These are phyloP conservation scores for Scomber colias DNA, from an alignment of 2,113 vertebrate genomes.

Conservation along the genomic window DNA sequence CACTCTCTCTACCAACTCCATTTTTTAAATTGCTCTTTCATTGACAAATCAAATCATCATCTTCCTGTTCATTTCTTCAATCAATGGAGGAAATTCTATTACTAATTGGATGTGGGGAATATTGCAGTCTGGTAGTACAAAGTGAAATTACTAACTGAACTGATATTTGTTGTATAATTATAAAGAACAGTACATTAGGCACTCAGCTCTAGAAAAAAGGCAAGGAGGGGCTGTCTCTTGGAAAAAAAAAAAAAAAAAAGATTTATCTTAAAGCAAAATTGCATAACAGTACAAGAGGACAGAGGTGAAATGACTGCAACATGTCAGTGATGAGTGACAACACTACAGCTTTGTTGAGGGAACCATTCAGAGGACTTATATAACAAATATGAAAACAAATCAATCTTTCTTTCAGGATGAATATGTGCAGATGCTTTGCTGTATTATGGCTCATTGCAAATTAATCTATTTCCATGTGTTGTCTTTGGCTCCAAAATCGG, in stretches of 20 bases:
- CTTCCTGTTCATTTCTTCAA: slow-evolving; percentile 41
- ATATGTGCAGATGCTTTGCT: neutral
- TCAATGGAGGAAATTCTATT: slow-evolving; percentile 46
- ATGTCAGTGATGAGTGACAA: neutral
- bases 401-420: neutral
- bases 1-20: slow-evolving; percentile 31
- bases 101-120: slow-evolving; percentile 27
- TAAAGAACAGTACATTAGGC: slow-evolving; percentile 14
- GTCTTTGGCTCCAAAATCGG: no score
- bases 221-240: neutral
- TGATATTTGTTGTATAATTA: slow-evolving; percentile 22
- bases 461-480: no score
- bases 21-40: slow-evolving; percentile 47
- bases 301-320: neutral
- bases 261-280: neutral
- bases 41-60: slow-evolving; percentile 47
- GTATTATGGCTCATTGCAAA: no score
- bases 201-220: slow-evolving; percentile 8
- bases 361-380: neutral
- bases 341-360: neutral
- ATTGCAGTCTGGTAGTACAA: slow-evolving; percentile 3
- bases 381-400: neutral
- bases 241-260: no score
- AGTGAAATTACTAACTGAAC: slow-evolving; percentile 18
- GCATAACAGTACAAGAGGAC: neutral